Base-by-base conservation (phyloP, 2,797 vertebrate genomes). In the Premnoplex brunnescens region DNA sequence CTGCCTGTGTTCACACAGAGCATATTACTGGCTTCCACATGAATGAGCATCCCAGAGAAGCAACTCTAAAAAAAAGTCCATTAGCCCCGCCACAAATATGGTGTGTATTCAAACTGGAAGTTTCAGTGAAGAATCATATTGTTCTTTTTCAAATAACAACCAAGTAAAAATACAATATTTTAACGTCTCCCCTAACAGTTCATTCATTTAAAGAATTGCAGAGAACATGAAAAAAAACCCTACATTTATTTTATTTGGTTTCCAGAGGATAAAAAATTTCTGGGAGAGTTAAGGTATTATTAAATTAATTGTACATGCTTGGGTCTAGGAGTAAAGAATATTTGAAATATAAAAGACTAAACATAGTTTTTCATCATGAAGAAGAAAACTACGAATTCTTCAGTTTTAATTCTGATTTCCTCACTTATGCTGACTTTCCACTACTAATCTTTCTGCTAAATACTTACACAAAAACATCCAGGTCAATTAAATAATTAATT, bases 401-500 rank as follows among this genome's bases (percentile, higher is more conserved):
- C 28, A 55, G 51, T 90, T 91, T 56, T 76, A 69, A 46, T 95
- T 96, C 62, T 91, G 32, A 32, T 94, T 95, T 95, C 37, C 22
- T 78, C 54, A 67, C 14, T 79, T 89, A 46, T 17, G 14, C n/a
- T 79, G 48, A 78, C 30, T 68, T 93, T 79, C 78, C n/a, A 74
- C 46, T 77, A 60, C 23, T 75, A 84, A 59, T 77, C 64, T 84
- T 94, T 94, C 91, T 92, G 77, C 75, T 79, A 94, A 87, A 86
- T 91, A 91, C 73, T 32, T 91, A 76, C 7, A 84, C 90, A 81
- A 94, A 95, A 92, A 28, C 30, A 87, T 52, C 9, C 32, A 90
- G 48, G 30, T 86, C 67, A 93, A 82, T 89, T 96, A 81, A 96
- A 93, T 90, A 94, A 95, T 76, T 66, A 79, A 81, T 34, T 76